phyloP scores from a whole-genome alignment of 2,113 vertebrate species.

The Zosterops hypoxanthus region DNA sequence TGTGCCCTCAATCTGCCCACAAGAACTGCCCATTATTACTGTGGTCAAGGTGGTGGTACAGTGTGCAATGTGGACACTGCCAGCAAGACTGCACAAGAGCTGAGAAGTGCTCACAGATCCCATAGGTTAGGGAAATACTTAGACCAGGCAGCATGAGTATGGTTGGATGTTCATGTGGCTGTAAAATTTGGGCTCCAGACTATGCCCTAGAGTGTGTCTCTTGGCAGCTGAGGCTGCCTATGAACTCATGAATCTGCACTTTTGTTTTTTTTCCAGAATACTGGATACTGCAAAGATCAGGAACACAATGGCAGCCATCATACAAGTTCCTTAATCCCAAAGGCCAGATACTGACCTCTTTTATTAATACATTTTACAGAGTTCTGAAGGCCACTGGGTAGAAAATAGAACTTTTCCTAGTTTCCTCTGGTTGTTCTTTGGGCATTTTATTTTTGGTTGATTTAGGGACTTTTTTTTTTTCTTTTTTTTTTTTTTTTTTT shows the following conservation, averaged over 20 bases:
- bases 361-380: background rate
- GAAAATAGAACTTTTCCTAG: background rate
- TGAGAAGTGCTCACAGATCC: background rate
- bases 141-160: background rate
- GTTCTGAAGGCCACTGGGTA: background rate
- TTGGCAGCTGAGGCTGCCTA: accelerated
- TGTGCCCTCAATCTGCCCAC: background rate
- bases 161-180: background rate
- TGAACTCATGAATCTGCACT: background rate
- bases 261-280: background rate
- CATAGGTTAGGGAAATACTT: background rate
- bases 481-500: background rate
- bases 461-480: background rate
- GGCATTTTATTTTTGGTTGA: background rate
- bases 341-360: background rate
- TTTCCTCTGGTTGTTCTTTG: background rate
- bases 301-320: background rate
- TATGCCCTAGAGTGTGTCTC: accelerated
- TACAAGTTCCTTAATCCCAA: background rate
- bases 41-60: background rate
- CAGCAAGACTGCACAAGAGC: background rate
- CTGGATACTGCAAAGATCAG: background rate
- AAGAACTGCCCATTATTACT: background rate
- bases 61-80: accelerated
- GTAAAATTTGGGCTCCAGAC: background rate